phyloP scores from a whole-genome alignment of 2,888 invertebrate genomes.

The Epinotia brunnichana region DNA sequence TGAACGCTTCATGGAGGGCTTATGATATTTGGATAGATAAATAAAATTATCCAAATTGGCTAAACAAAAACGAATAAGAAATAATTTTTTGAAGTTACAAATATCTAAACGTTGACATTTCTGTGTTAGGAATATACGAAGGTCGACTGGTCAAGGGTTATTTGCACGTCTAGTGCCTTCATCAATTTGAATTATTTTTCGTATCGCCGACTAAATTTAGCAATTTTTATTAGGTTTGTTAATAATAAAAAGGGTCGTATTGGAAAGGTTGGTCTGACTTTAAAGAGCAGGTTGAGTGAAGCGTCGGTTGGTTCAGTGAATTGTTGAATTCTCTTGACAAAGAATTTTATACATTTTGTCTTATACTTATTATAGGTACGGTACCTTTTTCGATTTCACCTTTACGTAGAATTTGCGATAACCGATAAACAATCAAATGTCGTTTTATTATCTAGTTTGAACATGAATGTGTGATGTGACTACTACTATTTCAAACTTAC shows the following conservation, averaged over 20 bases:
- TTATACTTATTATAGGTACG: no score
- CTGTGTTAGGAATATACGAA: constrained; percentile 15
- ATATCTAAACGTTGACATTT: constrained; percentile 19
- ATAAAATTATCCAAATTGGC: not conserved
- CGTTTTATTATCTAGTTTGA: no score
- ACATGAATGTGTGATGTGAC: no score
- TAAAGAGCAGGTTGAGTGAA: not conserved
- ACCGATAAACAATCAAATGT: no score
- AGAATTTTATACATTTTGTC: not conserved
- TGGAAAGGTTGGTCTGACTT: constrained; percentile 8
- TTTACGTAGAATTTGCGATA: no score
- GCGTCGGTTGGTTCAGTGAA: not conserved
- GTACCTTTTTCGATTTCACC: no score
- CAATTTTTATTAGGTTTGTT: constrained; percentile 15
- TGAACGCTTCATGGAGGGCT: no score
- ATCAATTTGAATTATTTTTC: constrained; percentile 31
- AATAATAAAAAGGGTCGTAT: constrained; percentile 17
- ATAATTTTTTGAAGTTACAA: not conserved
- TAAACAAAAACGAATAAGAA: not conserved
- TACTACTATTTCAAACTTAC: no score
- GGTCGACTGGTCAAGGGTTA: constrained; percentile 6
- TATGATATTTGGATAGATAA: no score
- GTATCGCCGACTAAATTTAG: constrained; percentile 14
- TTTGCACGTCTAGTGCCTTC: constrained; percentile 22
- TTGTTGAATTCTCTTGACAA: not conserved